Evolutionary conservation across 2,888 invertebrate genomes (phyloP).

Genomic region (Leptopilina myrica): DNA sequence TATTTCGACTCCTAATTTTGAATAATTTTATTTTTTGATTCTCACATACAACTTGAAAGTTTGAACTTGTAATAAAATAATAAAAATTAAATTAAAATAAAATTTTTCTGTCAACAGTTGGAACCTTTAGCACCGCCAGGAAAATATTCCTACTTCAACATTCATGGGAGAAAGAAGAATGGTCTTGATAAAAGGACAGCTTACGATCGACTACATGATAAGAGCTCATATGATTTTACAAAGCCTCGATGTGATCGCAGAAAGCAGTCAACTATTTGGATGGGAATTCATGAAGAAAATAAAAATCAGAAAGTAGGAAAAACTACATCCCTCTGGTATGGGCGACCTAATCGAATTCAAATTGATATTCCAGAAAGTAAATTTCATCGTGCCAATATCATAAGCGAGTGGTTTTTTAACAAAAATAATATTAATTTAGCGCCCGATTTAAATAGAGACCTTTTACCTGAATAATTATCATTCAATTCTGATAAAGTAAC

Average conservation of each 20-base stretch:
- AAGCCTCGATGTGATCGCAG: conserved; percentile 65
- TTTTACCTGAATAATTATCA: too few relatives aligned
- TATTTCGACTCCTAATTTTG: too few relatives aligned
- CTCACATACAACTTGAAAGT: too few relatives aligned
- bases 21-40: too few relatives aligned
- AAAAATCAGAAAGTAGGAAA: conserved; percentile 61
- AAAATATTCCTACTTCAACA: conserved; percentile 64
- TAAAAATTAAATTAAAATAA: too few relatives aligned
- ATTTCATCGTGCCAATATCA: conserved; percentile 61
- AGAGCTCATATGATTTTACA: conserved; percentile 61
- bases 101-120: conserved; percentile 50
- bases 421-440: too few relatives aligned
- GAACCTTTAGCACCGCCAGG: conserved; percentile 62
- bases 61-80: too few relatives aligned
- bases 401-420: conserved; percentile 36
- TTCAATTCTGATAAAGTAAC: too few relatives aligned
- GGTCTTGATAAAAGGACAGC: conserved; percentile 52
- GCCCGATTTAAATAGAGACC: too few relatives aligned
- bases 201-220: conserved; percentile 65
- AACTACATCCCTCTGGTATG: conserved; percentile 64
- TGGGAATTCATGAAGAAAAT: conserved; percentile 64
- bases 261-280: conserved; percentile 61
- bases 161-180: conserved; percentile 51
- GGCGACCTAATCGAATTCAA: conserved; percentile 65
- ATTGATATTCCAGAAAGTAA: conserved; percentile 63